Conservation (phyloP, 2,888 invertebrate species). For the Catocala sponsa region DNA sequence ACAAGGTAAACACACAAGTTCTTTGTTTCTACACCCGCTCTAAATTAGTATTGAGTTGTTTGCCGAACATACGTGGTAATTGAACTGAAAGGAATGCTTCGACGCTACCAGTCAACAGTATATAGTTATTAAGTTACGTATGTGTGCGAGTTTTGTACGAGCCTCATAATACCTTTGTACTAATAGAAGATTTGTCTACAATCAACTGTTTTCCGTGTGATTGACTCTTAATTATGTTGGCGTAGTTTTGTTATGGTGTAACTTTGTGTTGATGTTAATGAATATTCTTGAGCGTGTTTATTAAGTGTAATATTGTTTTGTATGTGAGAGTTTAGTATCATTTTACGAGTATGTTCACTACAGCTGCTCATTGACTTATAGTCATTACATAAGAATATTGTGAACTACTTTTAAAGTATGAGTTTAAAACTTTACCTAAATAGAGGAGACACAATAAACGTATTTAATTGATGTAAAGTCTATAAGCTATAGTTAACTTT, state of each 20-base stretch:
- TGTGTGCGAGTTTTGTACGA: neutral
- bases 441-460: too few species aligned
- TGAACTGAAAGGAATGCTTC: slow-evolving; percentile 32
- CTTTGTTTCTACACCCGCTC: slow-evolving; percentile 46
- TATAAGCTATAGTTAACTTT: too few species aligned
- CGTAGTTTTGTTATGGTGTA: neutral
- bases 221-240: slow-evolving; percentile 22
- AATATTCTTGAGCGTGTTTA: too few species aligned
- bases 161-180: slow-evolving; percentile 14
- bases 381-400: too few species aligned
- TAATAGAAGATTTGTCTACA: slow-evolving; percentile 20
- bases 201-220: slow-evolving; percentile 36
- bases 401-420: too few species aligned
- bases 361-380: too few species aligned
- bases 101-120: slow-evolving; percentile 21
- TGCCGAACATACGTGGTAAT: slow-evolving; percentile 51
- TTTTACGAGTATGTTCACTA: too few species aligned
- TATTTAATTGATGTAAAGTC: too few species aligned
- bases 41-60: slow-evolving; percentile 58
- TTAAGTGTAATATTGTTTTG: too few species aligned
- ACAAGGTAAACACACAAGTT: slow-evolving; percentile 50
- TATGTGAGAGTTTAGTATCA: too few species aligned
- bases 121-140: slow-evolving; percentile 27
- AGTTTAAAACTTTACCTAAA: too few species aligned
- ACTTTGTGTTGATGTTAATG: neutral